phyloP scores from a whole-genome alignment of 2,888 invertebrate genomes.

The Spisula solida region DNA sequence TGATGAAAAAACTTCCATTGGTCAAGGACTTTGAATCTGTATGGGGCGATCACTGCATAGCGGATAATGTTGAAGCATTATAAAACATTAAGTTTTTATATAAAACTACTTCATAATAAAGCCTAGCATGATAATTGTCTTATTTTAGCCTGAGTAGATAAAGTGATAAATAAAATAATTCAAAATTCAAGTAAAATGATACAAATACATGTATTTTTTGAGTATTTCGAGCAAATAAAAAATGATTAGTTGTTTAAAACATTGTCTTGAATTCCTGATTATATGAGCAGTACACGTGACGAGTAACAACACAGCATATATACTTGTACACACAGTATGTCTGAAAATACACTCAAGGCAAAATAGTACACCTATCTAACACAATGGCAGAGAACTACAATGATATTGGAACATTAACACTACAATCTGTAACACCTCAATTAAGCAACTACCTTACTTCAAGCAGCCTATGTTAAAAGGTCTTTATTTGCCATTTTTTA shows the following conservation, averaged over 20 bases:
- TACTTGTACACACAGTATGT: no score
- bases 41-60: no score
- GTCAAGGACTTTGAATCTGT: no score
- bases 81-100: neutral
- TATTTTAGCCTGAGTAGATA: neutral
- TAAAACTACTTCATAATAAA: neutral
- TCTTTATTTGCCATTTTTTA: no score
- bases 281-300: neutral
- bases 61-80: no score
- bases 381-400: no score
- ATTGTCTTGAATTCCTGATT: neutral
- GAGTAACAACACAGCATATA: neutral
- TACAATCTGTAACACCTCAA: no score
- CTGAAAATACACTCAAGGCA: neutral
- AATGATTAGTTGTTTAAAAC: neutral
- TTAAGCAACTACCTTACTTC: no score
- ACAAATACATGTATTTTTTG: constrained; percentile 11
- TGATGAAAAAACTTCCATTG: no score
- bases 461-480: no score
- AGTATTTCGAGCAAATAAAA: neutral
- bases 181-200: neutral
- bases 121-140: neutral
- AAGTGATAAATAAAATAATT: neutral
- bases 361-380: no score
- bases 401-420: no score